Percentiles rank a stretch among this genome's conserved stretches.
These are phyloP conservation scores for Cygnus atratus DNA, from an alignment of 2,113 vertebrate genomes.

Conservation along the genomic window DNA sequence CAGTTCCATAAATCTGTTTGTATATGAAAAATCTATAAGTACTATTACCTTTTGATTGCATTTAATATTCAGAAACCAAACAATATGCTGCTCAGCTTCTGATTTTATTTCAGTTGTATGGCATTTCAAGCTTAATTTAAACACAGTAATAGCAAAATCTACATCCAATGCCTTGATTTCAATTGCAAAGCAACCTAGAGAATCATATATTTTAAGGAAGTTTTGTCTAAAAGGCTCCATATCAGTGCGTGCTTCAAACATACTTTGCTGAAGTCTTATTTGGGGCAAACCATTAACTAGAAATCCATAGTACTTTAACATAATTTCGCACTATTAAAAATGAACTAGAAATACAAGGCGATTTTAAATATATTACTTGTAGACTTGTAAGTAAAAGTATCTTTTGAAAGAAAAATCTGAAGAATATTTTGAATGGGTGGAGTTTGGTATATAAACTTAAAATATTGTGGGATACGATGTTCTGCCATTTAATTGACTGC, in stretches of 20 bases:
- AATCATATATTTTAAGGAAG: not conserved
- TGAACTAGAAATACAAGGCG: constrained; percentile 38
- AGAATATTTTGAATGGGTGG: not conserved
- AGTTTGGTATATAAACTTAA: not conserved
- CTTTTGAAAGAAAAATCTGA: not conserved
- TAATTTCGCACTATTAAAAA: constrained; percentile 55
- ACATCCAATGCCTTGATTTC: constrained; percentile 31
- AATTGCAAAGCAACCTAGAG: constrained; percentile 39
- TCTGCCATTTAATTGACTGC: not conserved
- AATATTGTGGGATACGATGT: not conserved
- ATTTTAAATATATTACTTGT: constrained; percentile 49
- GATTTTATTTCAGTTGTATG: constrained; percentile 46
- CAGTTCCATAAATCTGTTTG: constrained; percentile 40
- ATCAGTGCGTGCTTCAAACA: constrained; percentile 46
- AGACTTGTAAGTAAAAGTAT: constrained; percentile 6
- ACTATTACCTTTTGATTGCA: constrained; percentile 39
- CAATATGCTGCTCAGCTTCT: not conserved
- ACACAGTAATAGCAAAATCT: constrained; percentile 17
- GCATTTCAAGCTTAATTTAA: constrained; percentile 62
- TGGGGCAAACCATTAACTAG: constrained; percentile 59
- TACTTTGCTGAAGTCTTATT: constrained; percentile 34
- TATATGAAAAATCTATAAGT: constrained; percentile 51
- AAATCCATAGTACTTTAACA: constrained; percentile 44
- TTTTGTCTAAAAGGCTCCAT: constrained; percentile 25
- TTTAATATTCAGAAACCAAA: constrained; percentile 68